phyloP scores from a whole-genome alignment of 2,113 vertebrate species.

The Calidris pugnax region DNA sequence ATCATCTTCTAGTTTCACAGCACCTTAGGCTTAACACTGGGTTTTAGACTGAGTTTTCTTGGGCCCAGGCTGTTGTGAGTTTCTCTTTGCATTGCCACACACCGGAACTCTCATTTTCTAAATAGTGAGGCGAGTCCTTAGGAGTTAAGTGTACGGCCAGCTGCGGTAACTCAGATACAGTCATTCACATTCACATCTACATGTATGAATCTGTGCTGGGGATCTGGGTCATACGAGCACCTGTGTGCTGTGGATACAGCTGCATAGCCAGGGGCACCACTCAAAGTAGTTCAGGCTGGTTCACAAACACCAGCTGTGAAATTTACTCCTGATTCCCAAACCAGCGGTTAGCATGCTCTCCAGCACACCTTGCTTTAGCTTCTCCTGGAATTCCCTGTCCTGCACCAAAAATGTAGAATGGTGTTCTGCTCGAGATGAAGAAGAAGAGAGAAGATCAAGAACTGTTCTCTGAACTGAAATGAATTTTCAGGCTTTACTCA shows the following conservation, averaged over 20 bases:
- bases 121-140: not conserved
- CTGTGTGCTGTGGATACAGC: not conserved
- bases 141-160: not conserved
- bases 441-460: not conserved
- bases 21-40: not conserved
- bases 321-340: not conserved
- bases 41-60: not conserved
- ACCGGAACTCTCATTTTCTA: not conserved
- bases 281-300: not conserved
- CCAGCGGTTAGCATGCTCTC: not conserved
- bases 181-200: not conserved
- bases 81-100: not conserved
- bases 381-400: not conserved
- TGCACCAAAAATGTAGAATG: not conserved
- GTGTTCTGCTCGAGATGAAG: not conserved
- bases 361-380: not conserved
- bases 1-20: not conserved
- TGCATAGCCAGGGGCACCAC: not conserved
- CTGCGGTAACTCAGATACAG: not conserved
- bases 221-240: not conserved
- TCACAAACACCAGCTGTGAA: constrained; percentile 29
- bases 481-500: not conserved
- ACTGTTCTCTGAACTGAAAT: not conserved
- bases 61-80: not conserved
- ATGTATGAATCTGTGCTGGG: not conserved